Evolutionary conservation across 2,888 invertebrate genomes (phyloP).

Genomic region (Cynaeus angustus): DNA sequence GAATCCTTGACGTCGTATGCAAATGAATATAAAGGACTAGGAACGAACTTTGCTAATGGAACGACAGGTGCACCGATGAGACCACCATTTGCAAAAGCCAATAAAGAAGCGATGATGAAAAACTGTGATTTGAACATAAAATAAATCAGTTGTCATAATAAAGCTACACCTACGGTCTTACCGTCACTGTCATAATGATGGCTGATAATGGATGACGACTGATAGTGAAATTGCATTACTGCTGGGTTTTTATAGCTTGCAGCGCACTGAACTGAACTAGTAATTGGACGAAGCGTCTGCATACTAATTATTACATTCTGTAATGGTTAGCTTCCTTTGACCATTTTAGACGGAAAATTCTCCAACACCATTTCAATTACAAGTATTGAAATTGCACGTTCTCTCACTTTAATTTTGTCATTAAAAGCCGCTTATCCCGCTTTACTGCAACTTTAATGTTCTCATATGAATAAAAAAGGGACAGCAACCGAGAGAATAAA

Average conservation of each 20-base stretch:
- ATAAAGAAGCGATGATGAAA: conserved; percentile 61
- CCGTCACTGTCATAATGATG: conserved; percentile 44
- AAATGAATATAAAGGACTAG: conserved; percentile 72
- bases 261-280: conserved; percentile 4
- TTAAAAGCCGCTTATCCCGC: not conserved
- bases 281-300: conserved; percentile 27
- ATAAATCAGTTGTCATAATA: conserved; percentile 23
- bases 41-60: conserved; percentile 68
- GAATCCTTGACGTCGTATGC: conserved; percentile 75
- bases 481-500: conserved; percentile 21
- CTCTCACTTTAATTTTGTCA: conserved; percentile 1
- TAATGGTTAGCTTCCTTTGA: conserved; percentile 13
- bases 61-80: conserved; percentile 67
- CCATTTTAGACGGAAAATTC: not conserved
- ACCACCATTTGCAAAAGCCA: conserved; percentile 66
- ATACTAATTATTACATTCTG: conserved; percentile 26
- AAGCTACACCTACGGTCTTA: conserved; percentile 39
- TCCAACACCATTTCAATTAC: not conserved
- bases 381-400: not conserved
- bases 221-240: conserved; percentile 39
- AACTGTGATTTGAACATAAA: conserved; percentile 43
- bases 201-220: conserved; percentile 35
- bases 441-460: conserved; percentile 12
- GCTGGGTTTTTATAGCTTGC: conserved; percentile 32
- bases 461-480: conserved; percentile 29